Conservation (phyloP, 2,113 vertebrate genomes). For the Dinomys branickii region DNA sequence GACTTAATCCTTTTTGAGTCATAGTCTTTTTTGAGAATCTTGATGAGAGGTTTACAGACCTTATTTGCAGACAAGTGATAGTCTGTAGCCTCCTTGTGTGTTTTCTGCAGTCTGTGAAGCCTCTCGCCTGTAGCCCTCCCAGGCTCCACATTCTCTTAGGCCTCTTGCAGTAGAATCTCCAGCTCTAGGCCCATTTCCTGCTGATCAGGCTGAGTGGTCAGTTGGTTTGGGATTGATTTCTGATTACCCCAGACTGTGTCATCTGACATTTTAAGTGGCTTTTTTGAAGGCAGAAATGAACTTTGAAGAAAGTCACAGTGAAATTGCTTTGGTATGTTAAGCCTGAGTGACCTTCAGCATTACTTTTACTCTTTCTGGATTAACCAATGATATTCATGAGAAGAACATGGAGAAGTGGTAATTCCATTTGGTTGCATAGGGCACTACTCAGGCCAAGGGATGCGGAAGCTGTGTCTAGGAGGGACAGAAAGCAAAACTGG, state of each 20-base stretch:
- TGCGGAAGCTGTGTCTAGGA: neutral
- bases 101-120: conserved; percentile 87
- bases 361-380: neutral
- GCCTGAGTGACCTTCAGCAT: neutral
- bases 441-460: neutral
- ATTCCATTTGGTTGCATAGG: neutral
- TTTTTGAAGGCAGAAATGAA: neutral
- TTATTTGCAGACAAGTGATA: neutral
- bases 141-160: conserved; percentile 90
- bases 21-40: neutral
- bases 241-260: neutral
- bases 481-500: neutral
- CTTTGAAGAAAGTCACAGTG: neutral
- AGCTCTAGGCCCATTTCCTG: conserved; percentile 75
- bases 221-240: neutral
- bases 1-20: neutral
- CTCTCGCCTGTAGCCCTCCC: conserved; percentile 90
- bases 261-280: neutral
- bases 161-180: conserved; percentile 87
- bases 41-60: neutral
- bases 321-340: neutral
- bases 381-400: neutral
- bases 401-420: neutral
- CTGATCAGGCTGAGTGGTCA: neutral
- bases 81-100: conserved; percentile 84